Conservation (phyloP, 2,797 vertebrate species). For the Apodemus agrarius region DNA sequence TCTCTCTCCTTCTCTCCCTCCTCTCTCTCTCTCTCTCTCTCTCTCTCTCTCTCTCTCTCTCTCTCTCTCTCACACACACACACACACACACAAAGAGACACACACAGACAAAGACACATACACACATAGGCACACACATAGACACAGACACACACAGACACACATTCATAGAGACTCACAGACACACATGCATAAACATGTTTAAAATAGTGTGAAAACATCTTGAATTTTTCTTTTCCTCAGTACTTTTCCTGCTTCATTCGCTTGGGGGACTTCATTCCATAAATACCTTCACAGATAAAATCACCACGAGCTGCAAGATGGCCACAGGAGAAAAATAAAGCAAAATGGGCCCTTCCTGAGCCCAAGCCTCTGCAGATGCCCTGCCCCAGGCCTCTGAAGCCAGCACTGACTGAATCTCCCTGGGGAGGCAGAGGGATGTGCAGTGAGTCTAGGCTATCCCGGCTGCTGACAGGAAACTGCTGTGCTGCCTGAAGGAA, state of each 20-base stretch:
- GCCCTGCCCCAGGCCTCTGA: not conserved
- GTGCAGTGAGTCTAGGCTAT: not conserved
- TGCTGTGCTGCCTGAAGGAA: not conserved
- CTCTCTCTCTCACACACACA: no score
- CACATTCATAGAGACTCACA: no score
- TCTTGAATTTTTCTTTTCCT: not conserved
- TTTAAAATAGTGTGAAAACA: not conserved
- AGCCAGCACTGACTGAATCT: not conserved
- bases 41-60: no score
- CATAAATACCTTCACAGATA: not conserved
- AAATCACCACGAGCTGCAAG: not conserved
- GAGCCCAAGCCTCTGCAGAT: accelerated
- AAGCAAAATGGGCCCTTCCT: no score
- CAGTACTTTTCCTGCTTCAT: not conserved
- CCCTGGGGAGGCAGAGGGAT: not conserved
- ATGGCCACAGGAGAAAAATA: not conserved
- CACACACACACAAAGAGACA: no score
- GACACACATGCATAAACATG: not conserved
- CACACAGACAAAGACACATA: no score
- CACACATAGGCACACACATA: no score
- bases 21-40: no score
- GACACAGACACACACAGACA: no score
- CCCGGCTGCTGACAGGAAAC: not conserved
- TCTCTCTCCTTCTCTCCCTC: no score
- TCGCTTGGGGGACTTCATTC: not conserved